A percentile compares a stretch with the other conserved stretches of the same genome.
Evolutionary conservation across 2,797 vertebrate genomes (phyloP).

Genomic region (Ptychadena robeensis): DNA sequence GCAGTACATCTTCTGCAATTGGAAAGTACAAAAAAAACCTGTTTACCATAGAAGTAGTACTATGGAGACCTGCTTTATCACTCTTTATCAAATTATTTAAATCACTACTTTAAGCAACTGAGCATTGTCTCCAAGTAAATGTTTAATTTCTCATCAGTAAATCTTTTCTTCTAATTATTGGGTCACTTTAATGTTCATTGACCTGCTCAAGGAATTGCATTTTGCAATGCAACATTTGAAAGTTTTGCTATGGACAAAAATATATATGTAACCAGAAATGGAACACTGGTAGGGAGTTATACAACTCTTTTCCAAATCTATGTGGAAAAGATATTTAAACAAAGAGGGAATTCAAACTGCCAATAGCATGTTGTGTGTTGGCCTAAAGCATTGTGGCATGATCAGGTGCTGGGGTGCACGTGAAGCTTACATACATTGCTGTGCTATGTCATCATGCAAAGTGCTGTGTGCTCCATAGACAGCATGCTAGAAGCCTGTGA

Average conservation of each 20-base stretch:
- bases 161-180: not conserved
- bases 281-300: not conserved
- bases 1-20: too few relatives aligned
- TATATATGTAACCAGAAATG: not conserved
- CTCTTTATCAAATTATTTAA: not conserved
- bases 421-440: constrained; percentile 48
- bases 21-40: too few relatives aligned
- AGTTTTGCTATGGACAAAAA: not conserved
- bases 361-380: constrained; percentile 45
- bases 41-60: not conserved
- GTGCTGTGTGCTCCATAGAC: constrained; percentile 51
- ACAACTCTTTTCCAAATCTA: constrained; percentile 18
- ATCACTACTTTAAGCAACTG: constrained; percentile 36
- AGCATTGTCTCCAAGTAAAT: constrained; percentile 17
- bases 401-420: constrained; percentile 45
- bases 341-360: constrained; percentile 62
- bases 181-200: not conserved
- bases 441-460: constrained; percentile 57
- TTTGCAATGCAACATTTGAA: not conserved
- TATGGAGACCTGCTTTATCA: not conserved
- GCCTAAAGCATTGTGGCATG: constrained; percentile 56
- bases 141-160: not conserved
- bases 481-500: constrained; percentile 46
- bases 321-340: constrained; percentile 29
- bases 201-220: not conserved